Evolutionary conservation across 1,140 invertebrate species (phyloP).

Genomic region (Macrocentrus cingulum): DNA sequence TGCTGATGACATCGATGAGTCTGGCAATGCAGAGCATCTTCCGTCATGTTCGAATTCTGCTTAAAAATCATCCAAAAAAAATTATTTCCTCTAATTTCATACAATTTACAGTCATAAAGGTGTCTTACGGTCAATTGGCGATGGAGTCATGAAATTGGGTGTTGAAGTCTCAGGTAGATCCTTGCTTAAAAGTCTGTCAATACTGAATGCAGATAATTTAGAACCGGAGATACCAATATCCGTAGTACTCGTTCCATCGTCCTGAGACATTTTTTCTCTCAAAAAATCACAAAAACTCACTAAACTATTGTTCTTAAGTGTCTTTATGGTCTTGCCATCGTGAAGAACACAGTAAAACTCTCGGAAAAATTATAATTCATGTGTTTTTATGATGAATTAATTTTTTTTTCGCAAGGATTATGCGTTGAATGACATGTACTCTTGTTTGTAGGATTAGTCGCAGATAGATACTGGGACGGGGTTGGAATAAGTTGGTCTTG

Average conservation of each 20-base stretch:
- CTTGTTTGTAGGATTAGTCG: slow-evolving; percentile 7
- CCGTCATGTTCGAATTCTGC: slow-evolving; percentile 35
- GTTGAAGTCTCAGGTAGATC: slow-evolving; percentile 31
- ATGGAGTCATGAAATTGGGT: slow-evolving; percentile 8
- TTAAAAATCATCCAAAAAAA: no score
- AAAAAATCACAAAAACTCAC: no score
- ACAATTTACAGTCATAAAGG: neutral
- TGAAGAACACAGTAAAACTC: no score
- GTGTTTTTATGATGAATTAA: no score
- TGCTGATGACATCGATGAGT: slow-evolving; percentile 45
- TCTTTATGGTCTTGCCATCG: no score
- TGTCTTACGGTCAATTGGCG: slow-evolving; percentile 15
- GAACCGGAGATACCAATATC: slow-evolving; percentile 11
- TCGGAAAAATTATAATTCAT: no score
- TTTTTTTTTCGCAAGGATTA: no score
- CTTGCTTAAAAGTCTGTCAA: slow-evolving; percentile 44
- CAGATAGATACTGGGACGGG: slow-evolving; percentile 28
- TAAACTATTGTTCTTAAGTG: slow-evolving; percentile 9
- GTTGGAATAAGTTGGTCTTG: slow-evolving; percentile 32
- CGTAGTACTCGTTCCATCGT: slow-evolving; percentile 25
- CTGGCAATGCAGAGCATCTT: slow-evolving; percentile 39
- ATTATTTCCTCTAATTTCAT: neutral
- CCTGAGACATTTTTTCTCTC: slow-evolving; percentile 38
- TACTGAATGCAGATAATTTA: slow-evolving; percentile 46
- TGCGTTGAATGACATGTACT: no score